Conservation (phyloP, 1,140 invertebrate genomes). For the Globodera ellingtonae region DNA sequence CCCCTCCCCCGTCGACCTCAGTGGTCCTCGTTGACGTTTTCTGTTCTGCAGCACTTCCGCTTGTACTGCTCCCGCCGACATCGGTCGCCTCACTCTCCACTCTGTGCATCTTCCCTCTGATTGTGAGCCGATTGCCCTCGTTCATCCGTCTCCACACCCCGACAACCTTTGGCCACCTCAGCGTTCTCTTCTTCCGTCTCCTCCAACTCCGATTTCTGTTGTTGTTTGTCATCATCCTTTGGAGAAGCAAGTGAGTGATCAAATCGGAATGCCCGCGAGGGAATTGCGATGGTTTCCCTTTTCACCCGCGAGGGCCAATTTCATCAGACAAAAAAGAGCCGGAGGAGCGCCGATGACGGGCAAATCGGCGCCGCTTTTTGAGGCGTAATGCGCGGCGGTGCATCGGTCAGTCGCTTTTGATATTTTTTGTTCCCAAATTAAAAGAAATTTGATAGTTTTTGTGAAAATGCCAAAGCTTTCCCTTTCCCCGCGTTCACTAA, state of each 20-base stretch:
- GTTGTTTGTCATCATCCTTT: not conserved
- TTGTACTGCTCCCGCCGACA: not conserved
- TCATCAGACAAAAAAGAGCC: no score
- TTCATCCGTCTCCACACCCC: not conserved
- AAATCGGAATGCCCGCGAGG: not conserved
- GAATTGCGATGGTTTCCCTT: no score
- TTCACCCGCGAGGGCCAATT: no score
- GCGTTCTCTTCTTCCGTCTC: not conserved
- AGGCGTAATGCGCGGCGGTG: conserved; percentile 8
- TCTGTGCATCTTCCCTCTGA: not conserved
- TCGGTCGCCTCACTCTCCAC: not conserved
- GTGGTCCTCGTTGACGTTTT: no score
- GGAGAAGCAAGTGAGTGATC: not conserved
- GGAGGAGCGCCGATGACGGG: not conserved
- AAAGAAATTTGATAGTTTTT: not conserved
- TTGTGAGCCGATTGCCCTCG: no score
- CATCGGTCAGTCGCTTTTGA: conserved; percentile 6
- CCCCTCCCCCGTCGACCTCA: not conserved
- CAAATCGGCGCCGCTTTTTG: not conserved
- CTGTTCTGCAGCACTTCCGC: not conserved
- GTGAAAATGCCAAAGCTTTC: not conserved
- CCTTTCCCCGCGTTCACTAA: not conserved
- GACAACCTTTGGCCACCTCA: not conserved
- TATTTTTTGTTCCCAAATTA: not conserved
- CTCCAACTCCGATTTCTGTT: not conserved